Evolutionary conservation across 2,113 vertebrate species (phyloP).

Genomic region (Atractosteus spatula): DNA sequence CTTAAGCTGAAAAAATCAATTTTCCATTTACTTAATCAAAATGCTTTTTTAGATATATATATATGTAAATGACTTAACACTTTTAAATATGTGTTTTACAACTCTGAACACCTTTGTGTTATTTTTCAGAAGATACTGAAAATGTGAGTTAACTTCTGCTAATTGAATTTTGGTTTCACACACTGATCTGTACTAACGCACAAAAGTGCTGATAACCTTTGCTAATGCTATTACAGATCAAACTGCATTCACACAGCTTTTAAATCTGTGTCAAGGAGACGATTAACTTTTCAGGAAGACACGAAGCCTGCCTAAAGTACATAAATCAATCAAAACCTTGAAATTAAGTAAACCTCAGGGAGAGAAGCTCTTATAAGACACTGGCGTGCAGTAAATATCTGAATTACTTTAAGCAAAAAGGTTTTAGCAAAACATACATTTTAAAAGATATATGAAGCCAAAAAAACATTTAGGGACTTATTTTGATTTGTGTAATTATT

Average conservation of each 20-base stretch:
- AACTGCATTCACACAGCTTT: slow-evolving; percentile 10
- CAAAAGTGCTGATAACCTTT: slow-evolving; percentile 4
- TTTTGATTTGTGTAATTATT: slow-evolving; percentile 5
- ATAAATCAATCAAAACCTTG: slow-evolving; percentile 1
- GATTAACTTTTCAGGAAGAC: slow-evolving; percentile 8
- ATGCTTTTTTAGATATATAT: too few species aligned
- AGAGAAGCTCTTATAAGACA: not conserved
- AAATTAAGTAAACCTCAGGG: not conserved
- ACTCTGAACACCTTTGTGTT: not conserved
- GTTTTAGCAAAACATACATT: too few species aligned
- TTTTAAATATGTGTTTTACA: too few species aligned
- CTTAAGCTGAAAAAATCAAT: too few species aligned
- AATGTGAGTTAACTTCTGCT: slow-evolving; percentile 2
- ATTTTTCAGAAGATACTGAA: not conserved
- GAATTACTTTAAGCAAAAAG: not conserved
- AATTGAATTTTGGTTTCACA: slow-evolving; percentile 12
- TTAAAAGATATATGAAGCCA: not conserved
- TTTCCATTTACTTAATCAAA: too few species aligned
- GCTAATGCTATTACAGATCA: slow-evolving; percentile 10
- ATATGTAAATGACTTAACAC: too few species aligned
- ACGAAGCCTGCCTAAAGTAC: slow-evolving; percentile 8
- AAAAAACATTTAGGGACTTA: not conserved
- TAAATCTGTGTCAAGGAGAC: slow-evolving; percentile 4
- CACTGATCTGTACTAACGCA: slow-evolving; percentile 5
- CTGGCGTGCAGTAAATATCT: not conserved